These are phyloP conservation scores for Spodoptera frugiperda DNA, from an alignment of 1,140 invertebrate species.

Conservation along the genomic window DNA sequence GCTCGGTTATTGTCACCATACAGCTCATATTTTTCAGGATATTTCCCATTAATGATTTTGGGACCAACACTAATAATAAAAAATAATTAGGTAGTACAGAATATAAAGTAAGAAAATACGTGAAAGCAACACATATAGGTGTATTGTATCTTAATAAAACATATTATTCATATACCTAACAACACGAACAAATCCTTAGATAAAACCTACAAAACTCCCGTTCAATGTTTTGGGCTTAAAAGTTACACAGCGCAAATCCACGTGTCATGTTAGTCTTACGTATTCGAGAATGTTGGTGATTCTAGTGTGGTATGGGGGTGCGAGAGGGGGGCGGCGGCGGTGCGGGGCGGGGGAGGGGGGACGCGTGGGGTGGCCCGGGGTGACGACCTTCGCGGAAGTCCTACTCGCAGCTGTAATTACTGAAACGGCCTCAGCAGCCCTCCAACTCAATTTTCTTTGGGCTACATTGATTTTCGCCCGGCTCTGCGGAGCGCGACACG, in stretches of 20 bases:
- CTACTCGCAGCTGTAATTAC: constrained; percentile 55
- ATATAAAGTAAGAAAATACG: neutral
- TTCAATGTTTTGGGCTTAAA: constrained; percentile 22
- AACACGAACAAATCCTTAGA: neutral
- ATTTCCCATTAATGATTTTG: neutral
- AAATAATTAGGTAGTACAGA: neutral
- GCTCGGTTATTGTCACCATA: neutral
- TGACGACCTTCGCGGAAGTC: constrained; percentile 56
- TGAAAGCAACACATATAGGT: too few relatives aligned
- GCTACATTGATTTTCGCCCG: constrained; percentile 41
- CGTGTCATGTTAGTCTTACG: constrained; percentile 25
- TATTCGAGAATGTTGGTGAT: constrained; percentile 25
- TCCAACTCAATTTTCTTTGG: constrained; percentile 51
- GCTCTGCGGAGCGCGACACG: constrained; percentile 25
- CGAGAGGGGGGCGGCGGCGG: neutral
- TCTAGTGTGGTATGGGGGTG: constrained; percentile 32
- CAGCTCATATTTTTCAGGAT: neutral
- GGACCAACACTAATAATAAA: neutral
- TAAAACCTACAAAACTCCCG: constrained; percentile 16
- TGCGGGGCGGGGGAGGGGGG: constrained; percentile 10
- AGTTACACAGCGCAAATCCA: constrained; percentile 8
- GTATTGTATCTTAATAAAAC: too few relatives aligned
- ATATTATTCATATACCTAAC: neutral
- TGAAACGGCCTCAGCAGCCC: constrained; percentile 46
- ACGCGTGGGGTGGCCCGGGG: constrained; percentile 18